Conservation (phyloP, 1,140 invertebrate species). For the Drosophila suzukii region DNA sequence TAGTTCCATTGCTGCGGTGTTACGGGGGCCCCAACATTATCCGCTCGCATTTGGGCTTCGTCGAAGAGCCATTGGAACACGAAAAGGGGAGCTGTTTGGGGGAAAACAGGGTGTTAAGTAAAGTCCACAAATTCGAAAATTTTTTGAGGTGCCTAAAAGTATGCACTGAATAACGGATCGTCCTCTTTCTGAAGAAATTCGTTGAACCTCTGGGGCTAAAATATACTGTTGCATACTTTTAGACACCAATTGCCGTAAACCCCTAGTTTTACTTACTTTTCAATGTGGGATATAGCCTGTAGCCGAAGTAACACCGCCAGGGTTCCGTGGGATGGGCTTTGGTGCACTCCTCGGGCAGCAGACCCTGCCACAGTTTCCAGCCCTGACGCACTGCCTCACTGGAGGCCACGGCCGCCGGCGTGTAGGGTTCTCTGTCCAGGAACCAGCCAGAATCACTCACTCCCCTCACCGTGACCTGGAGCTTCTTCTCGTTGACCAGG, state of each 20-base stretch:
- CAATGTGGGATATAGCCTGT: conserved; percentile 93
- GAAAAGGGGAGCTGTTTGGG: conserved; percentile 91
- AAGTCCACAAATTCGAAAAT: background rate
- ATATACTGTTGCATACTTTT: no score
- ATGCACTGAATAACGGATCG: no score
- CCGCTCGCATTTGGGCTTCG: conserved; percentile 96
- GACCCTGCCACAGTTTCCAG: conserved; percentile 92
- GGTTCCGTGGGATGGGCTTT: conserved; percentile 89
- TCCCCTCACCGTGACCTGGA: conserved; percentile 90
- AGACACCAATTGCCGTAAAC: no score
- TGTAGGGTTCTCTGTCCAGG: conserved; percentile 90
- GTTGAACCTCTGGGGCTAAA: no score
- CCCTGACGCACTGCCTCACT: conserved; percentile 90
- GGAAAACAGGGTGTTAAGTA: background rate
- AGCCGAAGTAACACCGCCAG: conserved; percentile 97
- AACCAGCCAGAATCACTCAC: conserved; percentile 98
- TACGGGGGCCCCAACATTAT: conserved; percentile 93
- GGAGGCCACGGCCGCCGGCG: conserved; percentile 84
- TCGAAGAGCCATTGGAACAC: conserved; percentile 98
- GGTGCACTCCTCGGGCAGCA: conserved; percentile 91
- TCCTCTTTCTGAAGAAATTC: no score
- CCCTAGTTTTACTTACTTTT: conserved; percentile 87
- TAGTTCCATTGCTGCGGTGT: conserved; percentile 97
- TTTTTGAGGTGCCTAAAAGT: no score
- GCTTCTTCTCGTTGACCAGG: conserved; percentile 86